Conservation (phyloP, 1,140 invertebrate genomes). For the Dinoponera quadriceps region DNA sequence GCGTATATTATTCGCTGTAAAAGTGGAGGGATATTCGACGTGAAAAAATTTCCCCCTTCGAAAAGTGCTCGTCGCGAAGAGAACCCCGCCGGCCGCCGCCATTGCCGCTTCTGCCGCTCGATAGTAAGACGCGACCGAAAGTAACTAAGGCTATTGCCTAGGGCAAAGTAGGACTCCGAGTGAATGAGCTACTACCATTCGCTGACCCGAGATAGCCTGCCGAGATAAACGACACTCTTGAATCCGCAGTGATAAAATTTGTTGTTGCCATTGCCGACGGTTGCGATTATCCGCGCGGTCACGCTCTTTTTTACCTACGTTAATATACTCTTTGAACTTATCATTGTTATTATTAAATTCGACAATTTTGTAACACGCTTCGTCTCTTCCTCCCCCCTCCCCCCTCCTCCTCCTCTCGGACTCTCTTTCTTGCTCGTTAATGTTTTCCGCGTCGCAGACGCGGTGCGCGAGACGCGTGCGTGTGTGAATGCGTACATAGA, state of each 20-base stretch:
- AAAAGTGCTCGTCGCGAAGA: background rate
- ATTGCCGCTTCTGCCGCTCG: background rate
- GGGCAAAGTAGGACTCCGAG: constrained; percentile 55
- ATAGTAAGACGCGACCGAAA: background rate
- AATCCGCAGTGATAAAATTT: constrained; percentile 50
- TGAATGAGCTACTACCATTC: constrained; percentile 61
- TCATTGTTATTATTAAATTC: background rate
- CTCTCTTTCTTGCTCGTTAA: constrained; percentile 59
- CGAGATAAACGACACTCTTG: constrained; percentile 63
- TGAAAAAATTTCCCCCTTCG: background rate
- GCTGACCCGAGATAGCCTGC: constrained; percentile 64
- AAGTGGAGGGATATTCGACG: too few relatives aligned
- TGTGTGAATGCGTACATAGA: background rate
- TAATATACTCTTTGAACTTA: constrained; percentile 12
- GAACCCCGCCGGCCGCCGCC: too few relatives aligned
- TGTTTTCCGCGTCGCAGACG: constrained; percentile 57
- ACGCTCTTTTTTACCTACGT: constrained; percentile 26
- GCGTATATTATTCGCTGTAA: too few relatives aligned
- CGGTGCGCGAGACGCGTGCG: background rate
- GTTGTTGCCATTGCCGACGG: constrained; percentile 34
- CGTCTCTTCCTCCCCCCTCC: background rate
- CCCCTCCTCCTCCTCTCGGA: background rate
- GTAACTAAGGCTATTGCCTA: background rate
- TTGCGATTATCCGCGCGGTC: constrained; percentile 11
- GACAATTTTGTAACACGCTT: background rate